Percentiles rank a stretch among this genome's conserved stretches.
Evolutionary conservation across 2,797 vertebrate genomes (phyloP).

Genomic region (Triplophysa yarkandensis): DNA sequence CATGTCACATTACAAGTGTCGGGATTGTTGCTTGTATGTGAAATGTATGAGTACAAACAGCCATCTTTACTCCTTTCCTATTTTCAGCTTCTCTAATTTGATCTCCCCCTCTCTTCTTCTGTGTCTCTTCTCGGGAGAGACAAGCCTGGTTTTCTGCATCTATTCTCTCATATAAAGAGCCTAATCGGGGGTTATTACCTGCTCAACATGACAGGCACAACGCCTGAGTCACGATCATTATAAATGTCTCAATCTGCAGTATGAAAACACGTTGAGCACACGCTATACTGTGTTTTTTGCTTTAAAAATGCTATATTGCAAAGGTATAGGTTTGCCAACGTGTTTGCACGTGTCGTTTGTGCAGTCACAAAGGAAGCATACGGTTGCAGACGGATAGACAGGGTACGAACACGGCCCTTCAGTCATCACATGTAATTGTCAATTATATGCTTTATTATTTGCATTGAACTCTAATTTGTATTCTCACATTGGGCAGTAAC

Average conservation of each 20-base stretch:
- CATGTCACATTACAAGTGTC: background rate
- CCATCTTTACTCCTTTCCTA: constrained; percentile 16
- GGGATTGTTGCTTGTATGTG: constrained; percentile 15
- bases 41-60: constrained; percentile 19
- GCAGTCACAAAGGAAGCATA: background rate
- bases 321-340: too few relatives aligned
- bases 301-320: too few relatives aligned
- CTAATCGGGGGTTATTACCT: constrained; percentile 63
- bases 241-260: constrained; percentile 21
- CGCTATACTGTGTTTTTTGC: background rate
- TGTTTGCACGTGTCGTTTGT: too few relatives aligned
- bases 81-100: constrained; percentile 42
- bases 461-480: constrained; percentile 56
- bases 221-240: constrained; percentile 44
- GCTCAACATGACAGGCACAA: constrained; percentile 60
- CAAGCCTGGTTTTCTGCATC: constrained; percentile 37
- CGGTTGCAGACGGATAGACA: constrained; percentile 7
- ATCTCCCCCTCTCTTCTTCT: background rate
- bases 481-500: constrained; percentile 56
- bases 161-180: constrained; percentile 58
- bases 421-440: constrained; percentile 54
- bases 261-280: constrained; percentile 23
- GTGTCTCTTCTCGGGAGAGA: constrained; percentile 36
- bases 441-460: constrained; percentile 59
- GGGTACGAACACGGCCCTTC: background rate